Evolutionary conservation across 2,888 invertebrate genomes (phyloP).

Genomic region (Cheilosia scutellata): DNA sequence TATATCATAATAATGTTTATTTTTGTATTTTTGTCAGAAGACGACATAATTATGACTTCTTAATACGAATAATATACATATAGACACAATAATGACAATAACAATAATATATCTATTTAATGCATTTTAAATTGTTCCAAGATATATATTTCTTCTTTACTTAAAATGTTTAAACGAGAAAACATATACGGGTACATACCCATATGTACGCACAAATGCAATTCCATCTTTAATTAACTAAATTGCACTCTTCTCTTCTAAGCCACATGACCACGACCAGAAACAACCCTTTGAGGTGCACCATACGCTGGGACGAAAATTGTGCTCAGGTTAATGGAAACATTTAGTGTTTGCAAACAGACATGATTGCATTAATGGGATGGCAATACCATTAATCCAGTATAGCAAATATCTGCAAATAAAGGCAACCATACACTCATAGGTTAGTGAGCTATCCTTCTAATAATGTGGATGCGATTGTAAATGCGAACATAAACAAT

Average conservation of each 20-base stretch:
- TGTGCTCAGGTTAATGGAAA: slow-evolving; percentile 44
- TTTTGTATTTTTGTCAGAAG: too few relatives aligned
- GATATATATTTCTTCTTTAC: too few relatives aligned
- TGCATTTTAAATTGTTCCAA: too few relatives aligned
- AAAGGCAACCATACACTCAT: not conserved
- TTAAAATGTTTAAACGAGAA: not conserved
- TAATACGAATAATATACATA: too few relatives aligned
- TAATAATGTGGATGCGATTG: not conserved
- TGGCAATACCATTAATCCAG: slow-evolving; percentile 36
- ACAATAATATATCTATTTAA: too few relatives aligned
- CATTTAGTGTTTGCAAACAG: slow-evolving; percentile 64
- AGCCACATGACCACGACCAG: slow-evolving; percentile 11
- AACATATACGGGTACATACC: not conserved
- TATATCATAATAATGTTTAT: too few relatives aligned
- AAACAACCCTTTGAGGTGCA: slow-evolving; percentile 25
- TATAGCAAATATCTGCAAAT: not conserved
- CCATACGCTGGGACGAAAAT: slow-evolving; percentile 8
- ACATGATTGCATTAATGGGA: slow-evolving; percentile 55
- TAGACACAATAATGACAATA: too few relatives aligned
- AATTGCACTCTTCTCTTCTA: slow-evolving; percentile 5
- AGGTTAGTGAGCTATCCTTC: slow-evolving; percentile 5
- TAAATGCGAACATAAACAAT: not conserved
- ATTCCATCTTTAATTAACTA: slow-evolving; percentile 21
- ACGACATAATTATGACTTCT: too few relatives aligned
- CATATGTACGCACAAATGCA: not conserved